Base-by-base conservation (phyloP, 2,113 vertebrate genomes). In the Empidonax traillii region DNA sequence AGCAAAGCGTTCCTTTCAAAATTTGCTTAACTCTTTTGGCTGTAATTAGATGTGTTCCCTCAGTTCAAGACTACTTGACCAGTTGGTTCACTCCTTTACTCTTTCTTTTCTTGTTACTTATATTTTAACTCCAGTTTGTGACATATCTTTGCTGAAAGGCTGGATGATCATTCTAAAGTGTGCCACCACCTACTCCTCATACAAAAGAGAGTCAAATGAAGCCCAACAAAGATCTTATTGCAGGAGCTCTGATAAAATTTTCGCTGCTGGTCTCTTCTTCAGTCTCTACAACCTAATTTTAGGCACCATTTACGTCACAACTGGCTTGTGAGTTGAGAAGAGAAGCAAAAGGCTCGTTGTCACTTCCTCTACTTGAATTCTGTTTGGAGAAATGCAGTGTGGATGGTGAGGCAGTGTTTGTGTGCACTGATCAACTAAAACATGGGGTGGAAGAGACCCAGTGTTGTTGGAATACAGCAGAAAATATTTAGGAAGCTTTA, bases 311-410 rank as follows among this genome's bases (percentile, higher is more conserved):
- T 61, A 5, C 30, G 68, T 12, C 41, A 52, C 15, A 73, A 23
- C 2, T n/a, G 14, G 4, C 20, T 49, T 21, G 27, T 19, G 18
- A 85, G 62, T 18, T 1, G 2, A 21, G 27, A 41, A 3, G 1
- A 83, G 35, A 59, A 73, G 27, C 6, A 30, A 66, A 87, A 53
- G 76, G 2, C 35, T 73, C 18, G 4, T 0, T 39, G 33, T 31
- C 30, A 8, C 12, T 49, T 47, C 22, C 13, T 49, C 28, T 44
- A 14, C 43, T 85, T 85, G 23, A 43, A 37, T 81, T 63, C 23
- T n/a, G 14, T 41, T 69, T 81, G 65, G 46, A 46, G 62, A 67
- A 76, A 47, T 59, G 16, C 20, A 25, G 10, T 20, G 19, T 61
- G 52, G 21, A 10, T 76, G 63, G 21, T 79, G 87, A n/a, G 1